Evolutionary conservation across 2,797 vertebrate species (phyloP), one percentile per base, ranked within the genome.

Genomic region (Zalophus californianus): DNA sequence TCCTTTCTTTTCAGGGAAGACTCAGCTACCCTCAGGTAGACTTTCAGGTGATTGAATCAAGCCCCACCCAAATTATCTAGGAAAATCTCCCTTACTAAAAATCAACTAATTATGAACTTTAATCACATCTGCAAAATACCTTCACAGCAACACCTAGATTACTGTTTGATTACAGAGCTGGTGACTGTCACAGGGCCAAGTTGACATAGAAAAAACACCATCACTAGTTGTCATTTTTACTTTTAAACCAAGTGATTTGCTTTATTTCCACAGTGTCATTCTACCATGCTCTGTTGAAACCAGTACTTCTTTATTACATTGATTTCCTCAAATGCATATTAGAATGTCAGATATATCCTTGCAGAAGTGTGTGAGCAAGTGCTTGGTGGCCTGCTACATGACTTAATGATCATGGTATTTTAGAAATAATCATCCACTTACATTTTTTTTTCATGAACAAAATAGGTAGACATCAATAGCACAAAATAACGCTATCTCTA

Each of bases 141-240:
- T 93, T 66, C 58, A 84, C 5, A 84, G 48, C 5, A 94, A 41
- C 23, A 79, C 12, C 52, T 72, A 64, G 18, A 48, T 78, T 72
- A 29, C 11, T 56, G 41, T 66, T 89, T 78, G 23, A 91, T 58
- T 88, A 56, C 3, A 32, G 68, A 86, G 14, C 13, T 44, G 11
- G 7, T 2, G 13, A 52, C 1, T 14, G 0, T n/a, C 35, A 8
- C 4, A 2, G 13, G 23, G 29, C 35, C 56, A 80, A 68, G 9
- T 7, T 91, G 58, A 75, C n/a, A 60, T 23, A 41, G 18, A 15
- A 60, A 44, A 4, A 32, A 41, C 4, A 38, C 7, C 3, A 32
- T 68, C 6, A 27, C 2, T 58, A 25, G 0, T 21, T 50, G 48
- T 93, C 62, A 5, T 5, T 54, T 66, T 70, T 50, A 3, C 48